Conservation (phyloP, 2,888 invertebrate species). For the Caenorhabditis becei region DNA sequence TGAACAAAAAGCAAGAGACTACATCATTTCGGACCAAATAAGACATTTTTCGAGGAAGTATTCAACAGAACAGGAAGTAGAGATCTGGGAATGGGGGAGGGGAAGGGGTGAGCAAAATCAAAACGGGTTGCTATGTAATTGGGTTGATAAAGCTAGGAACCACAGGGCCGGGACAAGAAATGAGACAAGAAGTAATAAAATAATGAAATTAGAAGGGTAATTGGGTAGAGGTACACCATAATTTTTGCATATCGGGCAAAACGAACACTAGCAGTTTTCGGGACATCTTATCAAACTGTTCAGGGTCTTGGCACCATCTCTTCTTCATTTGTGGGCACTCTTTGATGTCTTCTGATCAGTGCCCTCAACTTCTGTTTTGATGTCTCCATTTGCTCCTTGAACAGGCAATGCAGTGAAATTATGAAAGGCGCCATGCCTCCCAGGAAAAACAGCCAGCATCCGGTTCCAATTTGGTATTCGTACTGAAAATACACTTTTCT, state of each 20-base stretch:
- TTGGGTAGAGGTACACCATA: no score
- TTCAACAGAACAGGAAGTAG: not conserved
- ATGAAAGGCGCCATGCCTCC: slow-evolving; percentile 42
- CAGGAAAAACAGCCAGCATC: slow-evolving; percentile 43
- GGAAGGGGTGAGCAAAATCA: not conserved
- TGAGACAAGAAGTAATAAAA: not conserved
- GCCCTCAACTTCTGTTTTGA: slow-evolving; percentile 9
- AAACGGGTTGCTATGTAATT: not conserved
- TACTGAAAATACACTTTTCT: slow-evolving; percentile 19
- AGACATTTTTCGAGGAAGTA: not conserved
- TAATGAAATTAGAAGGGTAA: not conserved
- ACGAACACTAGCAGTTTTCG: not conserved
- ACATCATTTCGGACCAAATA: slow-evolving; percentile 16
- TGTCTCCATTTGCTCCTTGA: slow-evolving; percentile 18
- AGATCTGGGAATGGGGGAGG: slow-evolving; percentile 18
- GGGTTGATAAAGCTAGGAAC: not conserved
- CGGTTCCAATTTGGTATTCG: slow-evolving; percentile 24
- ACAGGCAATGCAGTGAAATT: slow-evolving; percentile 18
- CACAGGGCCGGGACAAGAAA: not conserved
- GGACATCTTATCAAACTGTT: slow-evolving; percentile 1
- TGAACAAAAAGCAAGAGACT: not conserved
- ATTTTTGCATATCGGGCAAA: no score
- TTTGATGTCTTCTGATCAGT: slow-evolving; percentile 1
- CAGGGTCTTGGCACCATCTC: not conserved
- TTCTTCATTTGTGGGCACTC: slow-evolving; percentile 12